A percentile compares a stretch with the other conserved stretches of the same genome.
Conservation (phyloP, 2,797 vertebrate species). For the Lagorchestes hirsutus region DNA sequence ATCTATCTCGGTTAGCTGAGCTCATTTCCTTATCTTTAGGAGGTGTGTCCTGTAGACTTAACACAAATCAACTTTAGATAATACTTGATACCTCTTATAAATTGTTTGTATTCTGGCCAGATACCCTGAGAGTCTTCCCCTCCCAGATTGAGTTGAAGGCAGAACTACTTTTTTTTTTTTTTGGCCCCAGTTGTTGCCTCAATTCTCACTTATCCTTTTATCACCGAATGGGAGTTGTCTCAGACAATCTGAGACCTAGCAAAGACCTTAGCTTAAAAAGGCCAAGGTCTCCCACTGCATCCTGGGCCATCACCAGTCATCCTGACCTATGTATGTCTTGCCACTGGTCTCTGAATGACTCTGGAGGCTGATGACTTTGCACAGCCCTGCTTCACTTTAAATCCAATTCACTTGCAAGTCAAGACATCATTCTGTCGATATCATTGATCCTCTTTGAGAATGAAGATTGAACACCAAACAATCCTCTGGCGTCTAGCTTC, state of each 20-base stretch:
- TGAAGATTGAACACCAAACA: neutral
- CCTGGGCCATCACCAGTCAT: neutral
- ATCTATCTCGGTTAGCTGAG: neutral
- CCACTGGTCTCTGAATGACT: neutral
- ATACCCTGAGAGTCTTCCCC: neutral
- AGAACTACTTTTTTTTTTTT: no score
- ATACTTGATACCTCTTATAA: neutral
- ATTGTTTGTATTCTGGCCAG: neutral
- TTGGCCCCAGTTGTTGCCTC: neutral
- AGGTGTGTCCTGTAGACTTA: neutral
- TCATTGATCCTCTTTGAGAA: neutral
- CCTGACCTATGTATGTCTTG: neutral
- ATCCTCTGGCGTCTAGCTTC: neutral
- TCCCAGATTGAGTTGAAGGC: neutral
- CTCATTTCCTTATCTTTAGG: neutral
- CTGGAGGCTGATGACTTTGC: neutral
- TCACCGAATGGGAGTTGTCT: neutral
- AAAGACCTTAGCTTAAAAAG: neutral
- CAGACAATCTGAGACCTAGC: neutral
- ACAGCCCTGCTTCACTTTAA: neutral
- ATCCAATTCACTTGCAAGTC: no score
- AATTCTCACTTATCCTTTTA: neutral
- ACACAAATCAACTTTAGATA: neutral
- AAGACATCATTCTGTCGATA: neutral
- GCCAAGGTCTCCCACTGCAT: neutral